Base-by-base conservation (phyloP, 2,797 vertebrate species). In the Sus cebifrons region DNA sequence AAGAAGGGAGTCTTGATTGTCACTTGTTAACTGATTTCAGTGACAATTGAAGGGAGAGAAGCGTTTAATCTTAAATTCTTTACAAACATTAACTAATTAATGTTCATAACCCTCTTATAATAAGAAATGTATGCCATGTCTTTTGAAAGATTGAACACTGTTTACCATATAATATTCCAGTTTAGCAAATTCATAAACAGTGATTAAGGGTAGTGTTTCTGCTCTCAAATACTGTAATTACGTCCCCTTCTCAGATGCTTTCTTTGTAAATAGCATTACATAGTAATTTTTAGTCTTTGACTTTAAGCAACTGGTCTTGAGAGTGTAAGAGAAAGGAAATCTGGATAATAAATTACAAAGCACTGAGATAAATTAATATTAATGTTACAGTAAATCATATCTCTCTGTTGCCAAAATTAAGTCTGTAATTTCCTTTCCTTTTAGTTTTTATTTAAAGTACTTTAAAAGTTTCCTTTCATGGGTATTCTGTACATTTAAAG, bases 91-190 rank as follows among this genome's bases (percentile, higher is more conserved):
- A 87, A 74, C 23, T 79, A 92, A 83, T 83, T 78, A 93, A 89
- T 91, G 58, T 14, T 73, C 4, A 25, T 67, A 92, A 74, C 2
- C 14, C 44, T 87, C n/a, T 90, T 83, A 64, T 29, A 83, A 32
- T 91, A 84, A 75, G 32, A 98, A 92, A 87, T 68, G 2, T 77
- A 44, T 86, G 27, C 84, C 96, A 81, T 62, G 8, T 56, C 32
- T 94, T 52, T 83, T 75, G 10, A 65, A 95, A 94, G n/a, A 84
- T 91, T 89, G 44, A 79, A 77, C 25, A 44, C 23, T 82, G 56
- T 94, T 96, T 94, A 73, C 97, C 54, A 54, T 95, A 49, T 90
- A 96, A 94, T 97, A 96, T 84, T 95, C 74, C n/a, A 91, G 44
- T 88, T 91, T 89, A 96, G 74, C 17, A 94, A 95, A 65, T 93